A percentile compares a stretch with the other conserved stretches of the same genome.
These are phyloP conservation scores for Podarcis muralis DNA, from an alignment of 2,113 vertebrate genomes.

Conservation along the genomic window DNA sequence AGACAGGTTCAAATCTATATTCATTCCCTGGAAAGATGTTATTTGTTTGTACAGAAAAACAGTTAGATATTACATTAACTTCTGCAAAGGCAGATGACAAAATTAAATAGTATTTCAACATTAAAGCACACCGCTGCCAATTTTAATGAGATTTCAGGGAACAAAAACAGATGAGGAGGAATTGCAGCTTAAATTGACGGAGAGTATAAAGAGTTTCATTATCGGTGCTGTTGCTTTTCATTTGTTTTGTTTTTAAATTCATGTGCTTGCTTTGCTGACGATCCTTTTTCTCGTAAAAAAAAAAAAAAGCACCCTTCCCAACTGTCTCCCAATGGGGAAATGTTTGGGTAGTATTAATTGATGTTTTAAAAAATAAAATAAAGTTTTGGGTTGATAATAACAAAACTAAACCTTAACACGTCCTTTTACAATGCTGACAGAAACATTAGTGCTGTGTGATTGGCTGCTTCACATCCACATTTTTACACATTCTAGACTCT, in stretches of 20 bases:
- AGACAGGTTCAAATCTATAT: slow-evolving; percentile 2
- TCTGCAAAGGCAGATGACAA: slow-evolving; percentile 22
- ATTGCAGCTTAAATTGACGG: slow-evolving; percentile 22
- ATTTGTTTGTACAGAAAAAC: slow-evolving; percentile 15
- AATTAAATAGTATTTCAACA: slow-evolving; percentile 32
- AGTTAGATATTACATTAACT: slow-evolving; percentile 16
- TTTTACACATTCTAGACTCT: neutral
- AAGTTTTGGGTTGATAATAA: neutral
- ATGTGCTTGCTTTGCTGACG: neutral
- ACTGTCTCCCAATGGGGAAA: neutral
- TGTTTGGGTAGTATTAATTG: neutral
- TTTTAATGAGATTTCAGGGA: slow-evolving; percentile 26
- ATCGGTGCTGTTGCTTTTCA: neutral
- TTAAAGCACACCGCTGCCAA: slow-evolving; percentile 23
- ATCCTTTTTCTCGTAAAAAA: neutral
- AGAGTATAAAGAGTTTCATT: slow-evolving; percentile 18
- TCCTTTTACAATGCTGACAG: too few relatives aligned
- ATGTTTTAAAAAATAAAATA: neutral
- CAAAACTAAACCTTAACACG: neutral
- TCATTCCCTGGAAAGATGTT: slow-evolving; percentile 13
- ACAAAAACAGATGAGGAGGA: slow-evolving; percentile 3
- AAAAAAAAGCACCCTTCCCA: neutral
- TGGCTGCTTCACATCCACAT: neutral
- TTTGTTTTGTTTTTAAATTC: neutral
- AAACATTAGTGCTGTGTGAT: neutral